Base-by-base conservation (phyloP, 2,797 vertebrate species). In the Orientallactaga sibirica region DNA sequence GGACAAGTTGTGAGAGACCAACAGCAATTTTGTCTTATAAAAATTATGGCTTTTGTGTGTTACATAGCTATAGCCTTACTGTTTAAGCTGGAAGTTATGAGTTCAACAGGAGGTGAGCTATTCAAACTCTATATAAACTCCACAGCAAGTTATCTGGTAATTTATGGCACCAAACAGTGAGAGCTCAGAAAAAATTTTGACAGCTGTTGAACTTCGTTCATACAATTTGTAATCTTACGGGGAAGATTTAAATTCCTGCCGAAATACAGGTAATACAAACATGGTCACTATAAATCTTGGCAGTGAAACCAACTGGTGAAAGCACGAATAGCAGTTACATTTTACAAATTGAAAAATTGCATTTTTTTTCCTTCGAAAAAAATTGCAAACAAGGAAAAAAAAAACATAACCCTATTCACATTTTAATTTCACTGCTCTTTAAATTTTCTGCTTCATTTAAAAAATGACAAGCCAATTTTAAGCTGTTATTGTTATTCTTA, bases 161-260 rank as follows among this genome's bases (percentile, higher is more conserved):
- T 92, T 93, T 92, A 61, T 86, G 68, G 52, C 73, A 88, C 81
- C 43, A 90, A 94, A 93, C 62, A 93, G 91, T 86, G 83, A 93
- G 94, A 86, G 19, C 68, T 92, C 83, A 84, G 80, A 93, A 92
- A 87, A 85, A 71, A 71, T 92, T 94, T 90, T 76, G 90, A 92
- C 73, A 92, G 76, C 64, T 82, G 80, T 83, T 12, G 58, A 52
- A 96, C 76, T 93, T 41, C 48, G 86, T 82, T 93, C 73, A 16
- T 58, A 33, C 74, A 90, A 43, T 93, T 95, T 67, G 41, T 8
- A 70, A 33, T 78, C 76, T 80, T 86, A 67, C 52, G 81, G 90
- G 68, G 25, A 93, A 43, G 64, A 95, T 86, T 94, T 81, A 81
- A 12, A 87, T 86, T 80, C 27, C 82, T 80, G 61, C 68, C 81